A percentile compares a stretch with the other conserved stretches of the same genome.
These are phyloP conservation scores for Hemiprocne comata DNA, from an alignment of 2,113 vertebrate species.

Conservation along the genomic window DNA sequence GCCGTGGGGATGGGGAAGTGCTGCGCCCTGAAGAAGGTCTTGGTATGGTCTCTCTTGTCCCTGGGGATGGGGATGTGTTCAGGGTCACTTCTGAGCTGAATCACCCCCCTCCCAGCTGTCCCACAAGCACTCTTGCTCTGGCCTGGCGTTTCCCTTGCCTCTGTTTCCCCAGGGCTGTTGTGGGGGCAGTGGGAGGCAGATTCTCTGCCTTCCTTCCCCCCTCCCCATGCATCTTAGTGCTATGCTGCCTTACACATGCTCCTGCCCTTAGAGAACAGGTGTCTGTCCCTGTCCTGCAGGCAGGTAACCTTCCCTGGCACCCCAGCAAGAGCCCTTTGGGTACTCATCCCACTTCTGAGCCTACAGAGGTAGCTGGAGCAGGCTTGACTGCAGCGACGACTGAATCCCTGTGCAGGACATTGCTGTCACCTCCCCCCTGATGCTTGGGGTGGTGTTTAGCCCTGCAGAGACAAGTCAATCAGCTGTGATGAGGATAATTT, in stretches of 20 bases:
- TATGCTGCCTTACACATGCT: neutral
- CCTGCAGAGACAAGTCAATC: neutral
- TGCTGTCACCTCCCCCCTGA: neutral
- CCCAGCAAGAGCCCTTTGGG: neutral
- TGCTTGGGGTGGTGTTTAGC: neutral
- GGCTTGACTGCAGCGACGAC: neutral
- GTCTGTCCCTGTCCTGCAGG: neutral
- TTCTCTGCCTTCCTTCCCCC: neutral
- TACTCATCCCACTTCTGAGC: neutral
- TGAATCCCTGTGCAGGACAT: neutral
- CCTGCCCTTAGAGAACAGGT: fast-evolving
- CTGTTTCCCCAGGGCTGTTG: neutral
- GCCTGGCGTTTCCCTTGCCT: neutral
- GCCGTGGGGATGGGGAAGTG: too few relatives aligned
- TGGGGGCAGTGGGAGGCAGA: neutral
- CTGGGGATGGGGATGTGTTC: too few relatives aligned
- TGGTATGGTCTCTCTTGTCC: too few relatives aligned
- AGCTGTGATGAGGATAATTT: neutral
- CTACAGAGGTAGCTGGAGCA: neutral
- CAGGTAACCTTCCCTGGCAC: neutral
- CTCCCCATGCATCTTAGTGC: fast-evolving
- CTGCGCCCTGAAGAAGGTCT: too few relatives aligned
- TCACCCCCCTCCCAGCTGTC: neutral
- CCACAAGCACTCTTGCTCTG: neutral
- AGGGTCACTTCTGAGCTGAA: too few relatives aligned